phyloP scores from a whole-genome alignment of 92 coral and sea anemone genomes.

The Desmophyllum pertusum region DNA sequence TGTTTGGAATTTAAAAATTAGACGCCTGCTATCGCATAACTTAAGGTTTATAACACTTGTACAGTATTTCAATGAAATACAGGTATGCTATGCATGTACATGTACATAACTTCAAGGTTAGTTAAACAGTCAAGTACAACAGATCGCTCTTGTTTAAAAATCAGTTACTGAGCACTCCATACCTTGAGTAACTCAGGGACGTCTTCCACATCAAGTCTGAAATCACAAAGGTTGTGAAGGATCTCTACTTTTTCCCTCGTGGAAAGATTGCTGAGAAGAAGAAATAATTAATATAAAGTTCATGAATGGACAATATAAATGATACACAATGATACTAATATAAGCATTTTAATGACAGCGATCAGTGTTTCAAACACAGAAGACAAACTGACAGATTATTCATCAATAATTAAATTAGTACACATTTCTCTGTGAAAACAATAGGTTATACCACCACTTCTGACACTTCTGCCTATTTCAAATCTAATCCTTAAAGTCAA shows the following conservation, averaged over 20 bases:
- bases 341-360: slow-evolving; percentile 15
- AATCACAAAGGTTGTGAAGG: slow-evolving; percentile 93
- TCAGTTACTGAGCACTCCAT: not conserved
- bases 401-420: slow-evolving; percentile 8
- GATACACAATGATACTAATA: not conserved
- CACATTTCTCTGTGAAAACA: not conserved
- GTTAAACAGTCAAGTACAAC: not conserved
- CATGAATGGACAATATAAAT: slow-evolving; percentile 11
- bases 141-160: not conserved
- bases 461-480: not conserved
- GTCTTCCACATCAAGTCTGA: slow-evolving; percentile 93
- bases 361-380: not conserved
- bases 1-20: slow-evolving; percentile 24
- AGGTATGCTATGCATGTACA: too few species aligned
- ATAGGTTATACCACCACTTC: not conserved
- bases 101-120: not conserved
- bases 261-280: not conserved
- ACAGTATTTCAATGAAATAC: not conserved
- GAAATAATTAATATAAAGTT: not conserved
- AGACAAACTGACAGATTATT: slow-evolving; percentile 9
- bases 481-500: not conserved
- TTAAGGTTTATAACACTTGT: not conserved
- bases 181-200: slow-evolving; percentile 92
- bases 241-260: slow-evolving; percentile 92
- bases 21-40: not conserved